Evolutionary conservation across 2,797 vertebrate species (phyloP).

Genomic region (Falco columbarius): DNA sequence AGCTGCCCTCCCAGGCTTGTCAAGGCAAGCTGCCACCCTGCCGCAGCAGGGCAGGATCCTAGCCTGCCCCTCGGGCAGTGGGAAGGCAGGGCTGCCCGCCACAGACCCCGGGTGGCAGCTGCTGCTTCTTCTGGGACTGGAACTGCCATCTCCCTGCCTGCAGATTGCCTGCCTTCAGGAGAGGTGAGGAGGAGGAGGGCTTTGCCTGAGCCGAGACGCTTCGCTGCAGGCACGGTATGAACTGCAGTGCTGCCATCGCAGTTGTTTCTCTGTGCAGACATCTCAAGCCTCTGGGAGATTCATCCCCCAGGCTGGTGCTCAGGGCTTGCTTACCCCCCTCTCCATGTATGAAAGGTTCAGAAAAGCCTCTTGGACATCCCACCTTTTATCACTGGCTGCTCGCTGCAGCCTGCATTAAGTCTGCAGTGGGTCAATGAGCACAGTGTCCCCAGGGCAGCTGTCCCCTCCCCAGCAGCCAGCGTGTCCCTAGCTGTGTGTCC

Average conservation of each 20-base stretch:
- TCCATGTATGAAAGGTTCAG: rapidly evolving
- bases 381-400: rapidly evolving
- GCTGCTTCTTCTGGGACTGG: background rate
- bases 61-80: rapidly evolving
- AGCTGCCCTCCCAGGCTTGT: background rate
- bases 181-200: background rate
- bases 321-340: background rate
- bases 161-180: background rate
- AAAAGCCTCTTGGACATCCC: background rate
- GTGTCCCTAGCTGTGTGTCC: background rate
- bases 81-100: background rate
- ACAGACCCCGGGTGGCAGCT: background rate
- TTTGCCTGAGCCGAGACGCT: background rate
- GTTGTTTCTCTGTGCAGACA: background rate
- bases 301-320: background rate
- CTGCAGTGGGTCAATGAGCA: rapidly evolving
- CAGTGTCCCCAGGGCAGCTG: background rate
- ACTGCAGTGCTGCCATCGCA: background rate
- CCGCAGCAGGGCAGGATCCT: background rate
- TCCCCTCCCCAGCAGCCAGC: rapidly evolving
- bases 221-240: background rate
- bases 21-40: background rate
- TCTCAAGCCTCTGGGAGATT: background rate
- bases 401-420: rapidly evolving
- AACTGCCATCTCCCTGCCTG: background rate